Conservation (phyloP, 2,888 invertebrate species). For the Heliconius charithonia region DNA sequence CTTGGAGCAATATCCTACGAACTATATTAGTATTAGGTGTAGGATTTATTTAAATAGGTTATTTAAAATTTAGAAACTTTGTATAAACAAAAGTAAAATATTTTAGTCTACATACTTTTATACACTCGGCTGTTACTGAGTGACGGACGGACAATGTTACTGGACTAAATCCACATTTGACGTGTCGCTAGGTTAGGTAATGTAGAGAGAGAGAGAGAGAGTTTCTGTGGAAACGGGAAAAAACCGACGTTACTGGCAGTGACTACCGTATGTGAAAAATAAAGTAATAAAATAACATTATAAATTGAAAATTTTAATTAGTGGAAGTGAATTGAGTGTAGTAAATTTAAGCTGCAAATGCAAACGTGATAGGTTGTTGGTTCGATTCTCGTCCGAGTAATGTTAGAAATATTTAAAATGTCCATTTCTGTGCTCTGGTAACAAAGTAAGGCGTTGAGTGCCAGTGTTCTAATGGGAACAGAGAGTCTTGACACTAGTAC, state of each 20-base stretch:
- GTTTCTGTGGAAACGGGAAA: too few relatives aligned
- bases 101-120: too few relatives aligned
- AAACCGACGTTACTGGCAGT: too few relatives aligned
- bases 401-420: not conserved
- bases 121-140: too few relatives aligned
- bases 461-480: not conserved
- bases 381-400: not conserved
- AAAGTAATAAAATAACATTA: too few relatives aligned
- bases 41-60: not conserved
- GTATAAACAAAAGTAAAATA: not conserved
- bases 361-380: not conserved
- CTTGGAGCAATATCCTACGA: not conserved
- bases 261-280: too few relatives aligned
- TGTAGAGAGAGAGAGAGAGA: too few relatives aligned
- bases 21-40: not conserved
- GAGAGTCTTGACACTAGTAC: not conserved
- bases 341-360: not conserved
- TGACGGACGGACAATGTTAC: too few relatives aligned
- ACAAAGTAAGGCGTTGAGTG: not conserved
- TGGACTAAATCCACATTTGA: too few relatives aligned
- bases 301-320: too few relatives aligned
- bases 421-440: not conserved
- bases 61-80: not conserved
- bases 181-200: too few relatives aligned
- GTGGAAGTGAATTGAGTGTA: not conserved